A percentile compares a stretch with the other conserved stretches of the same genome.
Evolutionary conservation across 1,140 invertebrate species (phyloP).

Genomic region (Pomacea maculata): DNA sequence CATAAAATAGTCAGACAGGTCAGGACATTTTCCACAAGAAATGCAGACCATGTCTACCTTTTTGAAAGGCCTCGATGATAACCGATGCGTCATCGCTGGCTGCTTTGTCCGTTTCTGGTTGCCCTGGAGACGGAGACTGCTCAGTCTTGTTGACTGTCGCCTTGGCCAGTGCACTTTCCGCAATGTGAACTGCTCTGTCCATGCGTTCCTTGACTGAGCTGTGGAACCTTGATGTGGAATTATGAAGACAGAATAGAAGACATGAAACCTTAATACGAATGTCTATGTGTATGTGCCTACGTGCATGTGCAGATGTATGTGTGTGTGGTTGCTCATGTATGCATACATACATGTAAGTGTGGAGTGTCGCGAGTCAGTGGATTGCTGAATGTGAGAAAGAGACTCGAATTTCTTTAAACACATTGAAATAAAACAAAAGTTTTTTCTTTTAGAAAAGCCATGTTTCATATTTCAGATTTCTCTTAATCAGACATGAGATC

Average conservation of each 20-base stretch:
- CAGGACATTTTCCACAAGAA: not conserved
- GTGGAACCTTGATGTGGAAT: slow-evolving; percentile 2
- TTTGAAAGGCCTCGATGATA: slow-evolving; percentile 16
- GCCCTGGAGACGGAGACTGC: not conserved
- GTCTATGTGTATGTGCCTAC: too few species aligned
- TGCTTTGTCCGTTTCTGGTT: not conserved
- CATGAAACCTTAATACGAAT: not conserved
- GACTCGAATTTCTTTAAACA: too few species aligned
- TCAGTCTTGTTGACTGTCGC: slow-evolving; percentile 2
- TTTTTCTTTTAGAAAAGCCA: too few species aligned
- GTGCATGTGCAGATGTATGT: too few species aligned
- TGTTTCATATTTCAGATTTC: too few species aligned
- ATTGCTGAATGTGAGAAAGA: too few species aligned
- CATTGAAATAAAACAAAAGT: too few species aligned
- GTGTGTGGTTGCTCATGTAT: too few species aligned
- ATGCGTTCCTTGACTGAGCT: not conserved
- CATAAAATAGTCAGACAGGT: not conserved
- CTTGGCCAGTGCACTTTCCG: slow-evolving; percentile 4
- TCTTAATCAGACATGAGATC: not conserved
- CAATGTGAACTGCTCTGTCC: not conserved
- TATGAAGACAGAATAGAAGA: not conserved
- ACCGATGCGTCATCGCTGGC: not conserved
- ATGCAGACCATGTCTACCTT: not conserved
- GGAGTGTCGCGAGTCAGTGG: too few species aligned
- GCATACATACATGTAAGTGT: too few species aligned